These are phyloP conservation scores for Tribolium castaneum DNA, from an alignment of 1,140 invertebrate genomes.

Conservation along the genomic window DNA sequence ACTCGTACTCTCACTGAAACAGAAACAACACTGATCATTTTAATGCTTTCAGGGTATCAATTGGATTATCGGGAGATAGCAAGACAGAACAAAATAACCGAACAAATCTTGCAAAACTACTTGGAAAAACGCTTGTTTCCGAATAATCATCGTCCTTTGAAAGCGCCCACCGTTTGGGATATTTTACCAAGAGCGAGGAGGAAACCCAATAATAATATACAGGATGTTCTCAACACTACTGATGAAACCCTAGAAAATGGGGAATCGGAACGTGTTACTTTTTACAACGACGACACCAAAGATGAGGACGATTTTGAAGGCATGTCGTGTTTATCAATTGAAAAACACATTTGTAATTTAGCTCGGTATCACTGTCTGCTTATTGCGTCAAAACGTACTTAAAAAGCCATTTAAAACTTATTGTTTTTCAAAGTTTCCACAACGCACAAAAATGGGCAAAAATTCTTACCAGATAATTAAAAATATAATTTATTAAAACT, in stretches of 20 bases:
- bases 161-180: constrained; percentile 70
- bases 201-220: constrained; percentile 56
- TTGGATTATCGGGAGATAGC: constrained; percentile 70
- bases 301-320: constrained; percentile 49
- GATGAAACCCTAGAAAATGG: constrained; percentile 70
- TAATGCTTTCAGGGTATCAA: constrained; percentile 44
- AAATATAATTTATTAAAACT: too few species aligned
- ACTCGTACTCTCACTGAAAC: background rate
- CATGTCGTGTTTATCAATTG: background rate
- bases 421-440: too few species aligned
- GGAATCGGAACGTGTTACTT: constrained; percentile 71
- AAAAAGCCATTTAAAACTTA: background rate
- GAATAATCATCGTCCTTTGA: constrained; percentile 64
- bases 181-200: constrained; percentile 66
- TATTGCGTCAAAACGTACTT: too few species aligned
- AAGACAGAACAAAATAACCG: constrained; percentile 77
- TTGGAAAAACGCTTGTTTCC: constrained; percentile 73
- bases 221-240: constrained; percentile 57
- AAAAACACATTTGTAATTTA: too few species aligned
- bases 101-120: constrained; percentile 77
- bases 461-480: background rate
- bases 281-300: constrained; percentile 64
- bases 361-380: too few species aligned
- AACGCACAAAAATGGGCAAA: background rate
- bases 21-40: constrained; percentile 44